Conservation (phyloP, 53 echinoderm and acorn worm genomes). For the Zoroaster sp. region DNA sequence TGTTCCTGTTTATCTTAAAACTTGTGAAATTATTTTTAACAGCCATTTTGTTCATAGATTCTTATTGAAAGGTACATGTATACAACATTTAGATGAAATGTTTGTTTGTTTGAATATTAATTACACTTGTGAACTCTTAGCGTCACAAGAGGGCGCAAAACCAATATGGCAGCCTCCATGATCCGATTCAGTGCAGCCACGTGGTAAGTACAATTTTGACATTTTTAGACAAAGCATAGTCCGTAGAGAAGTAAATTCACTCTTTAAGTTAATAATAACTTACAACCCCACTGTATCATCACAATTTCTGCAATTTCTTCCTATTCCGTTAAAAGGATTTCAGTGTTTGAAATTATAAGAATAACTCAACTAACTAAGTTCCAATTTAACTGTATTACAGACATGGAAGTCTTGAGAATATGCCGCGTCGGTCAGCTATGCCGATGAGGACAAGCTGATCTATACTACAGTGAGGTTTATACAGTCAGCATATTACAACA, state of each 20-base stretch:
- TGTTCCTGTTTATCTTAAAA: not conserved
- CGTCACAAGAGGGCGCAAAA: not conserved
- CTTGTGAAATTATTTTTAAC: not conserved
- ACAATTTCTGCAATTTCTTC: not conserved
- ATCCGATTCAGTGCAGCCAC: not conserved
- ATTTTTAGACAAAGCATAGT: not conserved
- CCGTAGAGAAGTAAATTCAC: not conserved
- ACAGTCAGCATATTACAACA: not conserved
- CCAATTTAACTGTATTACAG: not conserved
- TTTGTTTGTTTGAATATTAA: not conserved
- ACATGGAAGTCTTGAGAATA: not conserved
- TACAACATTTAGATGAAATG: not conserved
- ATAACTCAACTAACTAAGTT: not conserved
- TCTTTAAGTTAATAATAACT: not conserved
- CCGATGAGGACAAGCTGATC: not conserved
- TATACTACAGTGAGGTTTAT: not conserved
- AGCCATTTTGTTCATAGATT: not conserved
- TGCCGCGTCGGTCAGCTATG: not conserved
- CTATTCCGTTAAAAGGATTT: not conserved
- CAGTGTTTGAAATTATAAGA: not conserved
- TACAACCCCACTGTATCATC: not conserved
- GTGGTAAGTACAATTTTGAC: not conserved
- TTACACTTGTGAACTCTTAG: not conserved
- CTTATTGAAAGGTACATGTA: not conserved
- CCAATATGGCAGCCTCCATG: not conserved